phyloP scores from a whole-genome alignment of 23 tunicate species.

The Phallusia fumigata region DNA sequence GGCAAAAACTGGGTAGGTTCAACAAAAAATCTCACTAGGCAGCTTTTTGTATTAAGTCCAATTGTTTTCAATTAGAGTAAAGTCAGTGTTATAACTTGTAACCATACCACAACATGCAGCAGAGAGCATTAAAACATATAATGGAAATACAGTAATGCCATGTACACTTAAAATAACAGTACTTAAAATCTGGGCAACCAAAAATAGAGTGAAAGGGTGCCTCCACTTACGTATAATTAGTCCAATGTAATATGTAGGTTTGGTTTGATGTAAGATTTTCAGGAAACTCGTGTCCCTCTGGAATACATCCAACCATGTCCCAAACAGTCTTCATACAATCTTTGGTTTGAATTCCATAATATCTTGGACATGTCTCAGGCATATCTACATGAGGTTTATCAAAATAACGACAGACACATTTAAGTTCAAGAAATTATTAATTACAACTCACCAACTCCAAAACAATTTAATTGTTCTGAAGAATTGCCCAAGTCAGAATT shows the following conservation, averaged over 20 bases:
- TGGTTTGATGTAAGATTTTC: slow-evolving; percentile 5
- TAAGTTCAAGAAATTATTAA: neutral
- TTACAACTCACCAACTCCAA: neutral
- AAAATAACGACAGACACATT: neutral
- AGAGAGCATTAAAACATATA: too few relatives aligned
- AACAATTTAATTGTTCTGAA: neutral
- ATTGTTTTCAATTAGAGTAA: too few relatives aligned
- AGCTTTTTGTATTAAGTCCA: too few relatives aligned
- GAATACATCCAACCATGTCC: slow-evolving; percentile 16
- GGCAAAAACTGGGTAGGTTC: too few relatives aligned
- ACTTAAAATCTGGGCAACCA: too few relatives aligned
- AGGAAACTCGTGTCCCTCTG: slow-evolving; percentile 19
- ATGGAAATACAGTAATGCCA: too few relatives aligned
- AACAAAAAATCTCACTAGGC: too few relatives aligned
- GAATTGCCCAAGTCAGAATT: neutral
- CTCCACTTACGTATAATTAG: neutral
- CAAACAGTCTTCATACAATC: slow-evolving; percentile 27
- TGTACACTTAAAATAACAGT: too few relatives aligned
- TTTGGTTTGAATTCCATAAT: slow-evolving; percentile 19
- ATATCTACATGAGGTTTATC: neutral
- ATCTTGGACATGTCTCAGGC: slow-evolving; percentile 18
- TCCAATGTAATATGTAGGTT: neutral
- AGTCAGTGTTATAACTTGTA: too few relatives aligned
- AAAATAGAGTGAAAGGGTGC: too few relatives aligned
- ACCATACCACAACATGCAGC: too few relatives aligned